These are phyloP conservation scores for Anguilla megastoma DNA, from an alignment of 2,797 vertebrate genomes.

Conservation along the genomic window DNA sequence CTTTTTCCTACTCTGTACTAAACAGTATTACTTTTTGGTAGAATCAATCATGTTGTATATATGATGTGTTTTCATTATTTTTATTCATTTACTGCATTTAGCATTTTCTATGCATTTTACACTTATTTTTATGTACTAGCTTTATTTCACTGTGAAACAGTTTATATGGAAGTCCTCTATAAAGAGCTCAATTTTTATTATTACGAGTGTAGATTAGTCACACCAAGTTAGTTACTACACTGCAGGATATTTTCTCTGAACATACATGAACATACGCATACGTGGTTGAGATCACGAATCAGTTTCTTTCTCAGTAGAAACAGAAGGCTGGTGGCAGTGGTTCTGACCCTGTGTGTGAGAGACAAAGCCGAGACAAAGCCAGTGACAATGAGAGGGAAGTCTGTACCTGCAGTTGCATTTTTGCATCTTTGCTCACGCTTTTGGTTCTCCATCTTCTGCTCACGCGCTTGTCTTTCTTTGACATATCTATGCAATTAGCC, in stretches of 20 bases:
- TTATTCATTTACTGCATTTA: too few species aligned
- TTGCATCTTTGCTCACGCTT: slow-evolving; percentile 99
- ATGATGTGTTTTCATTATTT: too few species aligned
- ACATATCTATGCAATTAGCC: slow-evolving; percentile 99
- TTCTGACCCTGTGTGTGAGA: not conserved
- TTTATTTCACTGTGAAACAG: too few species aligned
- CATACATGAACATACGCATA: not conserved
- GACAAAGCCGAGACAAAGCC: slow-evolving; percentile 19
- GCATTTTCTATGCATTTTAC: too few species aligned
- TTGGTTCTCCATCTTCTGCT: slow-evolving; percentile 99
- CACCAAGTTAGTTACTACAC: not conserved
- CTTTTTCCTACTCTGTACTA: not conserved
- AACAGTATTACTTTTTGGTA: not conserved
- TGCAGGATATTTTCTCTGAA: not conserved
- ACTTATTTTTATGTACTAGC: too few species aligned
- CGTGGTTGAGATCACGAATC: not conserved
- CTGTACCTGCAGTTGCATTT: slow-evolving; percentile 99
- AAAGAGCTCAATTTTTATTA: too few species aligned
- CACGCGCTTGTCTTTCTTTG: slow-evolving; percentile 99
- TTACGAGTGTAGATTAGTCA: not conserved
- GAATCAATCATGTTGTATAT: not conserved
- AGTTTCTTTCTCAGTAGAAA: not conserved
- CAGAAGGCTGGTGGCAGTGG: not conserved
- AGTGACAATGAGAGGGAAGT: slow-evolving; percentile 39
- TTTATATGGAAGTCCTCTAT: too few species aligned